Evolutionary conservation across 2,888 invertebrate genomes (phyloP), one percentile per base, ranked within the genome.

Genomic region (Lumbricus terrestris): DNA sequence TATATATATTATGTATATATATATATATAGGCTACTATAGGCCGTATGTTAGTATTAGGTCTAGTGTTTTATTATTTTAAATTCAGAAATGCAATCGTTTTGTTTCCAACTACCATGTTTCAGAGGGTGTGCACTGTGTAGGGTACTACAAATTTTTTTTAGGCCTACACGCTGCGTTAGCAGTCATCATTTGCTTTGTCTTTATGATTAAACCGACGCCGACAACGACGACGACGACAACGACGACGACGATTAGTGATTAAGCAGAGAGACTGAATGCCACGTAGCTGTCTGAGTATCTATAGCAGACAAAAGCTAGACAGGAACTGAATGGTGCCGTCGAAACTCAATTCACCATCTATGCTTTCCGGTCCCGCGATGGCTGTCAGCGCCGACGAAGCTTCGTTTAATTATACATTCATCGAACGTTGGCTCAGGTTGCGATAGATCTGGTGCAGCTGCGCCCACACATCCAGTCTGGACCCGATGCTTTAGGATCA

Each of bases 391-490:
- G 29, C 8, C 69, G 29, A 4, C n/a, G n/a, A 3, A n/a, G n/a
- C n/a, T 69, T n/a, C 69, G 69, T 69, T 69, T n/a, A 69, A 69
- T 69, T 69, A 69, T 69, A 69, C 69, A 69, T 69, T 69, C 69
- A 69, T 69, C 29, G 29, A n/a, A n/a, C 69, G 69, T n/a, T 11
- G 5, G 29, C n/a, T 69, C 11, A n/a, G n/a, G n/a, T 29, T 1
- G n/a, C 29, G 69, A n/a, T n/a, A n/a, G n/a, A 69, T 69, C 69
- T 3, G 69, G 23, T 1, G 13, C 69, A 69, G 69, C 69, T 69
- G 69, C 8, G 69, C n/a, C 69, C 69, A 69, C 29, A n/a, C 69
- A n/a, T 69, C 69, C 69, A 29, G 29, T 8, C 69, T 29, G n/a
- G 11, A 69, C n/a, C 69, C n/a, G 69, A n/a, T 69, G 69, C 69